These are phyloP conservation scores for Mechanitis messenoides DNA, from an alignment of 2,888 invertebrate genomes.

Conservation along the genomic window DNA sequence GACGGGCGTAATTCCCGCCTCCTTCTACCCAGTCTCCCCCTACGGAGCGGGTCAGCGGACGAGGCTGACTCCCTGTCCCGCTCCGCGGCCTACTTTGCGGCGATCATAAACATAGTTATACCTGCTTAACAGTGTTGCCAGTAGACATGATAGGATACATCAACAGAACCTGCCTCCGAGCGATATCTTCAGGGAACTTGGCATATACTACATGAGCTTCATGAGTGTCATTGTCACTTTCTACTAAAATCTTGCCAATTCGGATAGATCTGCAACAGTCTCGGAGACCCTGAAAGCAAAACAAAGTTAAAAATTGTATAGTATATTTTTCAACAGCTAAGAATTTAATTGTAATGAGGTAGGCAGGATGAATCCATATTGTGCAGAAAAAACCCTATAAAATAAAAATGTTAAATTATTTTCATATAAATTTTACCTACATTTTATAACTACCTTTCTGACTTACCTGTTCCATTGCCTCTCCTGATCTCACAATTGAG, in stretches of 20 bases:
- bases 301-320: background rate
- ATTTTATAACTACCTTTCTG: no score
- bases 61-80: no score
- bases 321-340: background rate
- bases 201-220: constrained; percentile 98
- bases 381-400: background rate
- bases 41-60: no score
- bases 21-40: no score
- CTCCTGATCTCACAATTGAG: constrained; percentile 94
- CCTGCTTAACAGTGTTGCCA: constrained; percentile 94
- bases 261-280: constrained; percentile 99
- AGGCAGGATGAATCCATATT: no score
- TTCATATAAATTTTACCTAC: no score
- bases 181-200: constrained; percentile 97
- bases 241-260: constrained; percentile 98
- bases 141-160: constrained; percentile 99
- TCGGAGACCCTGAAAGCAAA: constrained; percentile 80
- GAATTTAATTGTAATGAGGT: background rate
- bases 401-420: background rate
- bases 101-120: constrained; percentile 29
- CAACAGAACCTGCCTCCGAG: constrained; percentile 89
- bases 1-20: no score
- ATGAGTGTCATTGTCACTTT: constrained; percentile 96
- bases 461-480: constrained; percentile 93
- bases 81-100: no score